Base-by-base conservation (phyloP, 1,140 invertebrate species). In the Eurosta solidaginis region DNA sequence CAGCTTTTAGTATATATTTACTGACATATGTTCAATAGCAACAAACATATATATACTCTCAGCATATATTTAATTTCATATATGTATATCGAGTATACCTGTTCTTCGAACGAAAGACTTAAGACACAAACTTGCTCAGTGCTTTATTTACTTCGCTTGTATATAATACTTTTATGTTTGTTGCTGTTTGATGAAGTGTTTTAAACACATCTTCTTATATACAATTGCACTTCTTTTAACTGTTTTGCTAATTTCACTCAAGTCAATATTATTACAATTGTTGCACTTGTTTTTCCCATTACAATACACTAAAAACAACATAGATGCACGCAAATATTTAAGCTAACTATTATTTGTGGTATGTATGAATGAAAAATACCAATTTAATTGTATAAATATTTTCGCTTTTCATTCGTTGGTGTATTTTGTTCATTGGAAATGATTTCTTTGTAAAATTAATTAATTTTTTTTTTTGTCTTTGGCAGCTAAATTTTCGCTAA, bases 341-440 rank as follows among this genome's bases (percentile, higher is more conserved):
- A 40, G 59, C 33, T 6, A 40, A n/a, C 17, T 20, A 42, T 47
- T 47, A 47, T 40, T 17, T 68, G 22, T 33, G 27, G 20, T 20
- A n/a, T 14, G 17, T 40, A 68, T n/a, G n/a, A n/a, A 40, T n/a
- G 59, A 33, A 68, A 68, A 68, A 68, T 40, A 33, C n/a, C 36
- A 68, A 68, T 68, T 68, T 40, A 68, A 36, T n/a, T n/a, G n/a
- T n/a, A 68, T n/a, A 68, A 68, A 68, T 40, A 68, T 36, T 68
- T 42, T 68, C 3, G n/a, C 33, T 68, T 54, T 54, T 54, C 50
- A 17, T 17, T 47, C n/a, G 12, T 17, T 12, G 45, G 25, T 1
- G 9, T 1, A 25, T 20, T n/a, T 68, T 40, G 33, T 5, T 68
- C 9, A 1, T 3, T 40, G 17, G 33, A 42, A 68, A 20, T 68